Percentiles rank a stretch among this genome's conserved stretches.
Evolutionary conservation across 2,113 vertebrate genomes (phyloP).

Genomic region (Ceuthmochares aereus): DNA sequence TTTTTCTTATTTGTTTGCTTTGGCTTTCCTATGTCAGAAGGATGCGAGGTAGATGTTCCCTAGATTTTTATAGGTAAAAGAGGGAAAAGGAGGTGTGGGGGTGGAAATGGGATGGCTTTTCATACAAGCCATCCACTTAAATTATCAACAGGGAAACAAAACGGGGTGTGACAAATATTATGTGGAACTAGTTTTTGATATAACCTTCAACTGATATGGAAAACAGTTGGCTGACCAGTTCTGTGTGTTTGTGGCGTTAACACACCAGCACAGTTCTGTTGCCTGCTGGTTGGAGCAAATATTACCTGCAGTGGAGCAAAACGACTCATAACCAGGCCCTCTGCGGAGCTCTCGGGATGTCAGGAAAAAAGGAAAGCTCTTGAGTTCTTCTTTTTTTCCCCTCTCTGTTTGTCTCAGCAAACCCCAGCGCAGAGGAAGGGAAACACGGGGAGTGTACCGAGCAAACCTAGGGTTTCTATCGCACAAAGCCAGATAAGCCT

Average conservation of each 20-base stretch:
- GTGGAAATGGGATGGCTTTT: not conserved
- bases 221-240: not conserved
- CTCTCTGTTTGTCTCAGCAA: not conserved
- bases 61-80: not conserved
- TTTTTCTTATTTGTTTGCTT: not conserved
- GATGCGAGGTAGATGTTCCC: not conserved
- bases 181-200: not conserved
- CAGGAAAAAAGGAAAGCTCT: not conserved
- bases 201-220: not conserved
- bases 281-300: not conserved
- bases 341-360: not conserved
- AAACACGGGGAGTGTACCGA: not conserved
- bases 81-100: not conserved
- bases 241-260: not conserved
- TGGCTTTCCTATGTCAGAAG: not conserved
- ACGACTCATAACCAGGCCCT: not conserved
- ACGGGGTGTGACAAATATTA: not conserved
- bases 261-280: not conserved
- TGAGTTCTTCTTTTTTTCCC: not conserved
- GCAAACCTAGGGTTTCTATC: not conserved
- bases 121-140: not conserved
- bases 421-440: not conserved
- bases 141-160: not conserved
- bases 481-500: not conserved
- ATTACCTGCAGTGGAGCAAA: not conserved